Evolutionary conservation across 2,113 vertebrate species (phyloP), one percentile per base, ranked within the genome.

Genomic region (Corvus hawaiiensis): DNA sequence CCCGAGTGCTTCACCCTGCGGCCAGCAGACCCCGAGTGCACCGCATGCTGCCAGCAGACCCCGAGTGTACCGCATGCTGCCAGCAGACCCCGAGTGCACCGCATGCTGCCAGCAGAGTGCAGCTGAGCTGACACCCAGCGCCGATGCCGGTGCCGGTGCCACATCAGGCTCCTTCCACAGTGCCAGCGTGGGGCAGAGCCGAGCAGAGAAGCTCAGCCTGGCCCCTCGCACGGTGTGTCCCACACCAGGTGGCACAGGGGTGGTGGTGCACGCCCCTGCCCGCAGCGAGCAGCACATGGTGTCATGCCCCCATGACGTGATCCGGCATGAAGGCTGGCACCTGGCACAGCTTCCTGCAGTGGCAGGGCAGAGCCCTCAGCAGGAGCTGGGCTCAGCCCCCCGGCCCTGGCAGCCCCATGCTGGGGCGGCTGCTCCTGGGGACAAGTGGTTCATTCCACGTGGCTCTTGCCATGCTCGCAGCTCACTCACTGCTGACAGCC

Each of bases 111-210:
- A 5, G 46, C 2, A 11, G 56, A n/a, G 55, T 2, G 63, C 1
- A 37, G 13, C 41, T 0, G 6, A 61, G 71, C 27, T 26, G 76
- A n/a, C 37, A 7, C 32, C 37, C 55, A 16, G 55, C 0, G 0
- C 33, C 3, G 6, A 1, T 3, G 24, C 46, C 1, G 37, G 9
- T 12, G 51, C 32, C 1, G 58, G 35, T 67, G 32, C 52, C 8
- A 4, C 33, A 11, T 4, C 0, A 0, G 48, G n/a, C 18, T 33
- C 43, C 10, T 30, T 20, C n/a, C 39, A 1, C 3, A 0, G 33
- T 6, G 26, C 26, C 10, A 3, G 33, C 1, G 19, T 0, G 15
- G 13, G 80, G 41, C 35, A 52, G n/a, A 44, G 23, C 37, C 28
- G 13, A 37, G 58, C 80, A 21, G 44, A 5, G 75, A 2, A 32